A percentile compares a stretch with the other conserved stretches of the same genome.
These are phyloP conservation scores for Silvanus unidentatus DNA, from an alignment of 2,888 invertebrate species.

Conservation along the genomic window DNA sequence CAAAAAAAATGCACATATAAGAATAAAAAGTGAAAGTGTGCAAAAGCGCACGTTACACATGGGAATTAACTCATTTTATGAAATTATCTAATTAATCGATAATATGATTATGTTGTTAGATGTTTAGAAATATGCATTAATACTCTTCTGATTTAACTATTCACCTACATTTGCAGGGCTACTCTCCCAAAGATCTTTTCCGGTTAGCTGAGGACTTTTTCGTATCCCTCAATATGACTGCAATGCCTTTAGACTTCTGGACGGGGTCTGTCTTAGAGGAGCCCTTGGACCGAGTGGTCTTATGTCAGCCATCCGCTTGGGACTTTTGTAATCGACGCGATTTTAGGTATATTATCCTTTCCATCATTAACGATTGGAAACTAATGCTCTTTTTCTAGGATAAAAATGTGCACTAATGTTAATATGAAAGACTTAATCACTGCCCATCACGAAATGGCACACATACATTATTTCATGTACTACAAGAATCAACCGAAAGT, in stretches of 20 bases:
- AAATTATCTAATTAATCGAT: too few relatives aligned
- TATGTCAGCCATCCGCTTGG: constrained; percentile 91
- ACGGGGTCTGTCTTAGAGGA: constrained; percentile 76
- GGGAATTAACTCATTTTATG: too few relatives aligned
- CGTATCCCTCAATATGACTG: constrained; percentile 80
- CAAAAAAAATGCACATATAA: background rate
- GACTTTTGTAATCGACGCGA: constrained; percentile 88
- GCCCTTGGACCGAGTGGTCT: constrained; percentile 66
- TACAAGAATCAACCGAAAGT: constrained; percentile 78
- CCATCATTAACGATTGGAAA: background rate
- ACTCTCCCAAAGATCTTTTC: constrained; percentile 76
- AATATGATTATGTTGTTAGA: too few relatives aligned
- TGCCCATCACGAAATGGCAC: constrained; percentile 89
- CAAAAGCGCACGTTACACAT: background rate
- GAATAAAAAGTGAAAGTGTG: constrained; percentile 14
- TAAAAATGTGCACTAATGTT: constrained; percentile 82
- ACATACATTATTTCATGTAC: constrained; percentile 81
- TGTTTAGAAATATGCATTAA: too few relatives aligned
- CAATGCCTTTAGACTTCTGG: constrained; percentile 86
- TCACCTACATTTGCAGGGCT: too few relatives aligned
- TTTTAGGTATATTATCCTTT: constrained; percentile 58
- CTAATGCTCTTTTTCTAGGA: constrained; percentile 50
- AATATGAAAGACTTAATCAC: constrained; percentile 82
- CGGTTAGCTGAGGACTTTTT: constrained; percentile 88
- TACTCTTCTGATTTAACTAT: too few relatives aligned